A percentile compares a stretch with the other conserved stretches of the same genome.
Conservation (phyloP, 2,888 invertebrate species). For the Prosapia bicincta region DNA sequence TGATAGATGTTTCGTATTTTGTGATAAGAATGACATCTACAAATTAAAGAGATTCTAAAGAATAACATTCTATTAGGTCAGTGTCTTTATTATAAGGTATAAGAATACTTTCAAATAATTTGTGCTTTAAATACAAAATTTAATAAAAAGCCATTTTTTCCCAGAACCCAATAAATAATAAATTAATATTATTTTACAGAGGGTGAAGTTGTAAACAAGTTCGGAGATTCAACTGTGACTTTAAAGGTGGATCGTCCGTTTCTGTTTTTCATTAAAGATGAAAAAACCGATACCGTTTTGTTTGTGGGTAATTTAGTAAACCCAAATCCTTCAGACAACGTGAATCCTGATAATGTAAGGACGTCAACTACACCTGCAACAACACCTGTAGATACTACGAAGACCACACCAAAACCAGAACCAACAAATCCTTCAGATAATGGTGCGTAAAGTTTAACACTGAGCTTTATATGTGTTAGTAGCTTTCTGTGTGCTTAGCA, state of each 20-base stretch:
- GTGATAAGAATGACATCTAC: no score
- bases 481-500: not conserved
- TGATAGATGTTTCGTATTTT: no score
- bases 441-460: not conserved
- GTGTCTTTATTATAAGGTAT: no score
- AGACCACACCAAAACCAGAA: not conserved
- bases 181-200: constrained; percentile 53
- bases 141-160: no score
- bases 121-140: no score
- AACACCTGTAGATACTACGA: not conserved
- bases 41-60: no score
- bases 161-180: no score
- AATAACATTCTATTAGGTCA: no score
- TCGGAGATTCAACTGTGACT: constrained; percentile 51
- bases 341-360: not conserved
- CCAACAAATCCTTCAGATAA: not conserved
- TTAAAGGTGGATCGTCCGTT: constrained; percentile 73
- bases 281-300: constrained; percentile 64
- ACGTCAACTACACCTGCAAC: no score
- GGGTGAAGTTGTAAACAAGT: constrained; percentile 67
- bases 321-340: constrained; percentile 54
- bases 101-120: no score
- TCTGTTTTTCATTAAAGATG: constrained; percentile 76
- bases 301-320: constrained; percentile 71
- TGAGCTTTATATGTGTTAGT: not conserved